phyloP scores from a whole-genome alignment of 2,797 vertebrate species.

The Ctenopoma multispine region DNA sequence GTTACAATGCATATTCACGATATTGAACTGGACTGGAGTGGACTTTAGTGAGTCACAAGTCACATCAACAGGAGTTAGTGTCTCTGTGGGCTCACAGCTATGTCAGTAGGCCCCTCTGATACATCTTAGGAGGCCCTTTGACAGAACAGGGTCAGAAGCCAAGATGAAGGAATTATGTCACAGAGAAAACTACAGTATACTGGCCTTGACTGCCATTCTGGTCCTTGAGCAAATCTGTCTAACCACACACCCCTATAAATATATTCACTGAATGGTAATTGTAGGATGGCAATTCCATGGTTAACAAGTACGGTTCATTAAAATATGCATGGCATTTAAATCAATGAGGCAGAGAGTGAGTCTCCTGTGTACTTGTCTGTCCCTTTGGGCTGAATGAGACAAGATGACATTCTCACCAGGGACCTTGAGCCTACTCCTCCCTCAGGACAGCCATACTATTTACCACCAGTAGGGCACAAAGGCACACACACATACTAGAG shows the following conservation, averaged over 20 bases:
- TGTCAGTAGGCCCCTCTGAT: constrained; percentile 61
- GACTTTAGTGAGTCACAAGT: constrained; percentile 20
- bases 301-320: constrained; percentile 58
- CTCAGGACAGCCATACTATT: constrained; percentile 70
- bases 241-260: constrained; percentile 34
- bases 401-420: constrained; percentile 80
- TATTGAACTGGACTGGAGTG: not conserved
- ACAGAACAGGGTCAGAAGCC: constrained; percentile 76
- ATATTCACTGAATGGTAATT: constrained; percentile 35
- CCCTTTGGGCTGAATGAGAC: constrained; percentile 74
- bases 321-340: constrained; percentile 69
- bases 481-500: constrained; percentile 20
- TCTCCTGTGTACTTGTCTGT: constrained; percentile 66
- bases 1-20: not conserved
- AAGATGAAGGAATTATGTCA: constrained; percentile 76
- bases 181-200: constrained; percentile 33
- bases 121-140: constrained; percentile 53
- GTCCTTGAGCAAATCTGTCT: constrained; percentile 34
- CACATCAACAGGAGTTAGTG: constrained; percentile 42
- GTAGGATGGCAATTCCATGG: constrained; percentile 35
- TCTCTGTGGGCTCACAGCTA: constrained; percentile 54
- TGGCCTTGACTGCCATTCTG: constrained; percentile 33
- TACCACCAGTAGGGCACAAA: constrained; percentile 63
- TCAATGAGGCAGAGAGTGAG: constrained; percentile 68
- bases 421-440: constrained; percentile 73